phyloP scores from a whole-genome alignment of 1,140 invertebrate genomes.

The Chironomus striatipennis region DNA sequence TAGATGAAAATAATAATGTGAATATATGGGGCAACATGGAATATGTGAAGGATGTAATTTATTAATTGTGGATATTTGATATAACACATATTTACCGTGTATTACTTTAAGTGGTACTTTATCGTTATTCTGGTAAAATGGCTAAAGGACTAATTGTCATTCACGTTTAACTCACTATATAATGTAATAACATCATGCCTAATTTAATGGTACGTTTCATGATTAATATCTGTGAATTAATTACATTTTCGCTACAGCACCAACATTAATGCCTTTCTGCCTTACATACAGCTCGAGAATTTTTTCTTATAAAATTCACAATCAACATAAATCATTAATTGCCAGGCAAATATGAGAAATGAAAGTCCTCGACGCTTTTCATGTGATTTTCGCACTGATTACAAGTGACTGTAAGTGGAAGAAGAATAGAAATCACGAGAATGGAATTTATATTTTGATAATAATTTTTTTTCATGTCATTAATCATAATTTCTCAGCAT shows the following conservation, averaged over 20 bases:
- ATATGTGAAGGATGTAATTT: neutral
- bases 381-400: neutral
- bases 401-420: neutral
- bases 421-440: neutral
- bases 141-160: constrained; percentile 1
- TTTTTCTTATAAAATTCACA: neutral
- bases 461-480: neutral
- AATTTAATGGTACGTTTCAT: constrained; percentile 14
- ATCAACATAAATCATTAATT: constrained; percentile 9
- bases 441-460: constrained; percentile 6
- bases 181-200: constrained; percentile 2
- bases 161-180: neutral
- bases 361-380: neutral
- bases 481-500: neutral
- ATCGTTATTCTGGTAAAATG: neutral
- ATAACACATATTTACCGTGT: neutral
- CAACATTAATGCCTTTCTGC: neutral
- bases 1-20: too few species aligned
- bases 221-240: constrained; percentile 14
- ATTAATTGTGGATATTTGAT: constrained; percentile 1
- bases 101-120: constrained; percentile 13
- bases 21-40: neutral
- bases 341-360: neutral
- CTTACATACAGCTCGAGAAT: too few species aligned
- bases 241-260: neutral